These are phyloP conservation scores for Tauraco erythrolophus DNA, from an alignment of 2,113 vertebrate genomes.

Conservation along the genomic window DNA sequence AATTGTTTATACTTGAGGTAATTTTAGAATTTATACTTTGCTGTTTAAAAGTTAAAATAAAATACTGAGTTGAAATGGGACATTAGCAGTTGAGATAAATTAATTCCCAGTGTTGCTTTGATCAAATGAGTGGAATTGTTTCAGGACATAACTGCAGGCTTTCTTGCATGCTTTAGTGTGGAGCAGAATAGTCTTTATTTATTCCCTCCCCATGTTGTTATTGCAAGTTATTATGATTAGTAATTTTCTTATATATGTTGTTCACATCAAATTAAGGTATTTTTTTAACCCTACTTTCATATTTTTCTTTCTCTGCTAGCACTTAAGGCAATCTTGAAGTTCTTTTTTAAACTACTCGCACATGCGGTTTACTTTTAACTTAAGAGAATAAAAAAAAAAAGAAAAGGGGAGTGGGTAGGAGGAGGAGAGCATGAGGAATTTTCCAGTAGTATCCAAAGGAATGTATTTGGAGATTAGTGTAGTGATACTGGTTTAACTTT, in stretches of 20 bases:
- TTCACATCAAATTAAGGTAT: accelerated
- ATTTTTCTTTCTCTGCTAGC: neutral
- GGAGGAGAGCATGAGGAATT: neutral
- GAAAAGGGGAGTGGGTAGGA: neutral
- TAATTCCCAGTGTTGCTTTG: neutral
- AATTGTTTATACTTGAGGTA: neutral
- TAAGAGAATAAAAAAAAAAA: neutral
- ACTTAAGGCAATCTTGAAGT: neutral
- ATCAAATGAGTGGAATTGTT: neutral
- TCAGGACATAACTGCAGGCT: neutral
- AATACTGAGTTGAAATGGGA: neutral
- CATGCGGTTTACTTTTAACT: neutral
- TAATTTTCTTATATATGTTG: neutral
- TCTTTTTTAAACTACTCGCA: neutral
- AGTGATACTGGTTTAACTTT: neutral
- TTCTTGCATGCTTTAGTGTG: neutral
- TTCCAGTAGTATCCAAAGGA: neutral
- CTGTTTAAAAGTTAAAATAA: neutral
- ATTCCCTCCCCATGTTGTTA: neutral
- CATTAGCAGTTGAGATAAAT: neutral
- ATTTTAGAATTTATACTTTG: neutral
- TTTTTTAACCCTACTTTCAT: neutral
- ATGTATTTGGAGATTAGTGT: neutral
- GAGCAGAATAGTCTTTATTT: neutral
- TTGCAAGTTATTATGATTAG: neutral